Evolutionary conservation across 2,888 invertebrate species (phyloP).

Genomic region (Sinhomidia bicolor): DNA sequence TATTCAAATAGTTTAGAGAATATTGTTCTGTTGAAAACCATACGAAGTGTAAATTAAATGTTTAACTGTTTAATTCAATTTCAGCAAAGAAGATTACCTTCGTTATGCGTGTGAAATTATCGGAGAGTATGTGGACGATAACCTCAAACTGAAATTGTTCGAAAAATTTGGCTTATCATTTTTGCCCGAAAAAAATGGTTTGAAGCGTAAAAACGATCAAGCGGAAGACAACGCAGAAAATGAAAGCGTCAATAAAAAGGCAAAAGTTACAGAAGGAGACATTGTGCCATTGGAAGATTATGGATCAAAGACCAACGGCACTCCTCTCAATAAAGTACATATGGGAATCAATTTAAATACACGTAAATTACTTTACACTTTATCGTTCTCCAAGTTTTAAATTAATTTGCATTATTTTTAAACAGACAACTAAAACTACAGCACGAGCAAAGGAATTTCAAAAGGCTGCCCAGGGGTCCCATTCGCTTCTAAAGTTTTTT

Average conservation of each 20-base stretch:
- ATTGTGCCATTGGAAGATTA: slow-evolving; percentile 78
- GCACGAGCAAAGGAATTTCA: slow-evolving; percentile 76
- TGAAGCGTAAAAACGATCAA: slow-evolving; percentile 73
- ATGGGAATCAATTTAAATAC: too few relatives aligned
- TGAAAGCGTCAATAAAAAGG: slow-evolving; percentile 71
- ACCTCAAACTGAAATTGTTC: slow-evolving; percentile 86
- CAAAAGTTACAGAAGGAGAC: slow-evolving; percentile 56
- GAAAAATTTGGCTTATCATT: slow-evolving; percentile 86
- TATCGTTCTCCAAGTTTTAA: neutral
- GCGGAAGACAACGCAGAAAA: slow-evolving; percentile 41
- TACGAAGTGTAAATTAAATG: slow-evolving; percentile 21
- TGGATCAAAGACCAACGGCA: slow-evolving; percentile 64
- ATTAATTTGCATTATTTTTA: slow-evolving; percentile 1
- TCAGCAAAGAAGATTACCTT: slow-evolving; percentile 82
- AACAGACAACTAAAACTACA: slow-evolving; percentile 64
- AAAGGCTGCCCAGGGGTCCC: slow-evolving; percentile 79
- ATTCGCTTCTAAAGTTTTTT: slow-evolving; percentile 79
- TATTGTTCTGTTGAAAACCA: too few relatives aligned
- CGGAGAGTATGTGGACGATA: slow-evolving; percentile 89
- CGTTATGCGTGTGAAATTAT: slow-evolving; percentile 90
- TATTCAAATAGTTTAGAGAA: too few relatives aligned
- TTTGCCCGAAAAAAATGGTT: slow-evolving; percentile 80
- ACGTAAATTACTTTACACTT: too few relatives aligned
- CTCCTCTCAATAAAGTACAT: slow-evolving; percentile 54
- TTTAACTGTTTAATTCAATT: neutral